Conservation (phyloP, 2,113 vertebrate species). For the Pipa parva region DNA sequence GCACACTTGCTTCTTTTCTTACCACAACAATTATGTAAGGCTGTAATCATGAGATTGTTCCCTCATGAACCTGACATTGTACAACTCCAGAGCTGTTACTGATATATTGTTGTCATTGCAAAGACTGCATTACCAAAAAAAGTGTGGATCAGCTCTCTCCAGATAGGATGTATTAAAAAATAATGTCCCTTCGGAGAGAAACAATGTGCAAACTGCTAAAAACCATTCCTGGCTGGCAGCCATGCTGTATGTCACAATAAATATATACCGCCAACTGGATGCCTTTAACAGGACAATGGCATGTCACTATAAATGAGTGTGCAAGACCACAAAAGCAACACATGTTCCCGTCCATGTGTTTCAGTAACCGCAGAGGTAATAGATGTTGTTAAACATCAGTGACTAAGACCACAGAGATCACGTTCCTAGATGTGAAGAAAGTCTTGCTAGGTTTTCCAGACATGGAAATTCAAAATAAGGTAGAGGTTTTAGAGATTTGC, state of each 20-base stretch:
- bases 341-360: slow-evolving; percentile 17
- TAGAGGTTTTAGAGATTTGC: background rate
- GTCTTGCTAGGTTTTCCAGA: slow-evolving; percentile 27
- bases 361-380: slow-evolving; percentile 35
- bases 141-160: slow-evolving; percentile 7
- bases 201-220: background rate
- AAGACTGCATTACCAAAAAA: background rate
- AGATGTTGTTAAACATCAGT: slow-evolving; percentile 39
- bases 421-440: slow-evolving; percentile 32
- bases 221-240: slow-evolving; percentile 16
- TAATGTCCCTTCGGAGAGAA: slow-evolving; percentile 14
- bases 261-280: slow-evolving; percentile 10
- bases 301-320: slow-evolving; percentile 22
- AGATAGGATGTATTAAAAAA: background rate
- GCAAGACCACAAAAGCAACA: slow-evolving; percentile 30
- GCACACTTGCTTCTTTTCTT: slow-evolving; percentile 17
- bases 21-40: slow-evolving; percentile 24
- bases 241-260: slow-evolving; percentile 21
- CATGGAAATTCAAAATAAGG: slow-evolving; percentile 34
- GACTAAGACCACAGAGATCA: slow-evolving; percentile 35
- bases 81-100: slow-evolving; percentile 13
- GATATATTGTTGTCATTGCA: slow-evolving; percentile 19
- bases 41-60: slow-evolving; percentile 18
- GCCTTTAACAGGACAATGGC: slow-evolving; percentile 3
- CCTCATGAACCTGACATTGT: slow-evolving; percentile 1